phyloP scores from a whole-genome alignment of 1,140 invertebrate genomes.

The Papilio polyxenes region DNA sequence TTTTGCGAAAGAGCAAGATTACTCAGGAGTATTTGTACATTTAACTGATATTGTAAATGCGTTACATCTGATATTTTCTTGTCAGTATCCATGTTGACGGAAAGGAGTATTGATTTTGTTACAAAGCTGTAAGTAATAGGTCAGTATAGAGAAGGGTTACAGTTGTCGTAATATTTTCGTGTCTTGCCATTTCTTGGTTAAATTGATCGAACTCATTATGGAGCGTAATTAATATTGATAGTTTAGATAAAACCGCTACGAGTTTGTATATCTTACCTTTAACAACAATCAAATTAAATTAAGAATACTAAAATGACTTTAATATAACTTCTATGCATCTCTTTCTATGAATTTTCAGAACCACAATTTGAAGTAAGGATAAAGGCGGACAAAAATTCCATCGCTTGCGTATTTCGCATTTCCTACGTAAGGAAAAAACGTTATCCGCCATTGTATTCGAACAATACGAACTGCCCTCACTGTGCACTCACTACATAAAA shows the following conservation, averaged over 20 bases:
- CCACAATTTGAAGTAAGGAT: not conserved
- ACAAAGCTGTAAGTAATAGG: not conserved
- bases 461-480: conserved; percentile 20
- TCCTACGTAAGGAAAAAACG: not conserved
- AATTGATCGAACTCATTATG: not conserved
- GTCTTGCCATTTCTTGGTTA: not conserved
- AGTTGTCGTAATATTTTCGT: not conserved
- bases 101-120: conserved; percentile 8
- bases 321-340: not conserved
- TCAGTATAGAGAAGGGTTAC: not conserved
- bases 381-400: not conserved
- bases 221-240: not conserved
- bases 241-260: not conserved
- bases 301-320: not conserved
- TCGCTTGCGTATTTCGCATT: conserved; percentile 12
- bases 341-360: not conserved
- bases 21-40: not conserved
- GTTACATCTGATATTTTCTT: conserved; percentile 4
- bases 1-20: not conserved
- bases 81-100: not conserved
- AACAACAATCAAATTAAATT: too few relatives aligned
- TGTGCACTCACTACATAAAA: not conserved
- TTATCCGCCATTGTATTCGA: conserved; percentile 10
- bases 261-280: not conserved
- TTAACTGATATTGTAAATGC: not conserved